Conservation (phyloP, 2,888 invertebrate species). For the Gasteruption jaculator region DNA sequence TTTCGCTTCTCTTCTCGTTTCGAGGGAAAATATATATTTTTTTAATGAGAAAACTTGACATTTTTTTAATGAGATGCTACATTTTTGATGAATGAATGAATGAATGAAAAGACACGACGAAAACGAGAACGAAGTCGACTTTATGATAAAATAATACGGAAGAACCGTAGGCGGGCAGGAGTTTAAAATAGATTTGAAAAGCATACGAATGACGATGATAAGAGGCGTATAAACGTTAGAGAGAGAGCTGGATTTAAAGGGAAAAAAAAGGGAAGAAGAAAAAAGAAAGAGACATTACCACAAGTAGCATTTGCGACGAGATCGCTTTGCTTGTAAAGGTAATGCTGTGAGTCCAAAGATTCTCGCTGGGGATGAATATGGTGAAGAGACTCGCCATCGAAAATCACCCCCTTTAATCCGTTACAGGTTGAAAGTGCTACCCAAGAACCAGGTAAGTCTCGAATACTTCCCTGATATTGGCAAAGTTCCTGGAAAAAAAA, state of each 20-base stretch:
- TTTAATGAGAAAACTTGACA: too few species aligned
- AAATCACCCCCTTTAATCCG: conserved; percentile 72
- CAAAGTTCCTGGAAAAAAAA: conserved; percentile 63
- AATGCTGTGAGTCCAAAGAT: conserved; percentile 56
- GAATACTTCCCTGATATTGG: conserved; percentile 73
- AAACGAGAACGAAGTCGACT: too few species aligned
- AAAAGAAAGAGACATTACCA: conserved; percentile 56
- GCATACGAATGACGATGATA: too few species aligned
- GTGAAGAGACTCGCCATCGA: conserved; percentile 71
- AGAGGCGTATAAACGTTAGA: background rate
- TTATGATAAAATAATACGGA: too few species aligned
- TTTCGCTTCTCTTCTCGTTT: too few species aligned
- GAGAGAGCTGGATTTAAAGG: background rate
- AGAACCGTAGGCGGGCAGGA: too few species aligned
- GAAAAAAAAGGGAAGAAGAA: conserved; percentile 7
- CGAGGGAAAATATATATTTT: too few species aligned
- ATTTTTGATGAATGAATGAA: too few species aligned
- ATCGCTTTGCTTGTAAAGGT: conserved; percentile 66
- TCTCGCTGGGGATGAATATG: conserved; percentile 63
- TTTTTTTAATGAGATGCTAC: too few species aligned
- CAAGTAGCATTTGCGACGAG: conserved; percentile 58
- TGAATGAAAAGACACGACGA: too few species aligned
- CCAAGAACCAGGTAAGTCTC: conserved; percentile 68
- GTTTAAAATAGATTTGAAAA: too few species aligned
- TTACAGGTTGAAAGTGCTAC: conserved; percentile 81